phyloP scores from a whole-genome alignment of 1,140 invertebrate species.

The Aradophagus sp. region DNA sequence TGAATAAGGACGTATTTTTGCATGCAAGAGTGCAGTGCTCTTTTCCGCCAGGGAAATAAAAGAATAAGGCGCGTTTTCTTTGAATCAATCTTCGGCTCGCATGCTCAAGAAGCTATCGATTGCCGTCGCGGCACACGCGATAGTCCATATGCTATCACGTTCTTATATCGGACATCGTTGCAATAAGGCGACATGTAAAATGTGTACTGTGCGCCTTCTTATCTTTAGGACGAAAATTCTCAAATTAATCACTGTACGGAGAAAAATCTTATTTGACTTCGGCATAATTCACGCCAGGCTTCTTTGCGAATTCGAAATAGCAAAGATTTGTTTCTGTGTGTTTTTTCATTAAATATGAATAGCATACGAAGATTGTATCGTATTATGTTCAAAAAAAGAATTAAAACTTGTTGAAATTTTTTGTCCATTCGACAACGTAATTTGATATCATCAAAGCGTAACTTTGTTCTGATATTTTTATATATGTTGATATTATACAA shows the following conservation, averaged over 20 bases:
- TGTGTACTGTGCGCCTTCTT: conserved; percentile 47
- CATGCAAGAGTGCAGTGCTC: conserved; percentile 14
- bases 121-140: conserved; percentile 45
- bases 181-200: conserved; percentile 50
- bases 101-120: conserved; percentile 54
- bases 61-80: conserved; percentile 42
- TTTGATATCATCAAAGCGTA: too few species aligned
- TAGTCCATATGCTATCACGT: conserved; percentile 34
- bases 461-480: too few species aligned
- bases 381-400: too few species aligned
- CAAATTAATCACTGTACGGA: conserved; percentile 53
- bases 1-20: neutral
- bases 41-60: conserved; percentile 16
- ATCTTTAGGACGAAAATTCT: conserved; percentile 46
- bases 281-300: too few species aligned
- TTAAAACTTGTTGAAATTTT: too few species aligned
- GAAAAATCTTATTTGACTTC: too few species aligned
- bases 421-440: too few species aligned
- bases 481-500: too few species aligned
- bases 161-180: conserved; percentile 40
- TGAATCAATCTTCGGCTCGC: conserved; percentile 51
- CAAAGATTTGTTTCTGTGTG: too few species aligned
- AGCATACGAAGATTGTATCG: too few species aligned
- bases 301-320: too few species aligned
- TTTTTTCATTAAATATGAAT: too few species aligned